Conservation (phyloP, 2,113 vertebrate species). For the Oenanthe oenanthe region DNA sequence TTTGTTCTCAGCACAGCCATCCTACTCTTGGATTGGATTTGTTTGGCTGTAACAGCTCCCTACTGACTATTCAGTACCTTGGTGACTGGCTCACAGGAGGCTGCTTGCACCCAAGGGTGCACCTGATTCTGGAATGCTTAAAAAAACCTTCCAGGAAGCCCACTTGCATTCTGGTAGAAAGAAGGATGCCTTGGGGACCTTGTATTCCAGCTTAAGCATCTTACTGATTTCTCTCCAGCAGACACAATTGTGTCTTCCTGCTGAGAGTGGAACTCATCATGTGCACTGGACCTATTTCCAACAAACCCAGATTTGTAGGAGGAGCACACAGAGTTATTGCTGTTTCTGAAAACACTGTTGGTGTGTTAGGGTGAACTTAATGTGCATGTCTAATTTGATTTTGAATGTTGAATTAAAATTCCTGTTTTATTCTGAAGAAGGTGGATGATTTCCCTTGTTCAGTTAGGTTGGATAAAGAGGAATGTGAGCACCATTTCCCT, state of each 20-base stretch:
- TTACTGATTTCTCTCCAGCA: neutral
- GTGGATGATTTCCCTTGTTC: neutral
- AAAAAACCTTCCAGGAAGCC: neutral
- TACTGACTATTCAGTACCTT: neutral
- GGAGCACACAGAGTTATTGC: neutral
- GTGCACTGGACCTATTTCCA: neutral
- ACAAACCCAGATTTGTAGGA: neutral
- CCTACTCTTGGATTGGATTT: neutral
- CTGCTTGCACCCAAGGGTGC: neutral
- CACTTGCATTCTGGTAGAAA: neutral
- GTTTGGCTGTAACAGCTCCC: neutral
- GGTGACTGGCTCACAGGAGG: neutral
- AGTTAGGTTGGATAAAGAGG: neutral
- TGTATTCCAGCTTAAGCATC: neutral
- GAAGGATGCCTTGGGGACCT: neutral
- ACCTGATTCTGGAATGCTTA: neutral
- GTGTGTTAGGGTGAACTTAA: neutral
- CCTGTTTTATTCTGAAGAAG: neutral
- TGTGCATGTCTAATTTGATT: neutral
- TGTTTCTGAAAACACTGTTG: neutral
- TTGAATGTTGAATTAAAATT: neutral
- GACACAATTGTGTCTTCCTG: neutral
- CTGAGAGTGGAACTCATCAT: neutral
- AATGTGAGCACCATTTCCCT: neutral
- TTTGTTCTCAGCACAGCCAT: neutral